These are phyloP conservation scores for Gambusia holbrooki DNA, from an alignment of 2,113 vertebrate species.

Conservation along the genomic window DNA sequence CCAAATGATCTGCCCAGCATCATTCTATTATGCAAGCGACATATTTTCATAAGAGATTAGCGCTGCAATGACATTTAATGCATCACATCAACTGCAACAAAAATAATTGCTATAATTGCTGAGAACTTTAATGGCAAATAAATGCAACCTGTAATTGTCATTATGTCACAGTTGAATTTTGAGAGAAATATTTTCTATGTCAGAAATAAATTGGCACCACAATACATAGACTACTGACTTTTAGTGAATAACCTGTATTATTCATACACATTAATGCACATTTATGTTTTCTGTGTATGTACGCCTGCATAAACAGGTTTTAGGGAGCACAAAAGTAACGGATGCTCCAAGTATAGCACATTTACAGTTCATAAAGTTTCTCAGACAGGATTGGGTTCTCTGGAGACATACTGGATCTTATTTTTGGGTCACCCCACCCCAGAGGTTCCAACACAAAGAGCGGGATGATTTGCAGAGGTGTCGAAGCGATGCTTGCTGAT, in stretches of 20 bases:
- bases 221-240: background rate
- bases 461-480: slow-evolving; percentile 36
- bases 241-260: background rate
- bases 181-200: background rate
- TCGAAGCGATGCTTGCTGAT: slow-evolving; percentile 31
- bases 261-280: background rate
- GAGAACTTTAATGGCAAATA: background rate
- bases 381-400: slow-evolving; percentile 20
- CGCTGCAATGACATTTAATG: background rate
- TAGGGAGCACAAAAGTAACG: background rate
- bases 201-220: background rate
- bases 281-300: background rate
- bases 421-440: slow-evolving; percentile 3
- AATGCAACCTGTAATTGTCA: background rate
- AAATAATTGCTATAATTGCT: background rate
- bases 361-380: slow-evolving; percentile 30
- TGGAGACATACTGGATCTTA: slow-evolving; percentile 13
- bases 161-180: background rate
- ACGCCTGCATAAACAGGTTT: background rate
- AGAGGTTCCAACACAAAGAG: slow-evolving; percentile 3
- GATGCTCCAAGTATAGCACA: slow-evolving; percentile 20
- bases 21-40: background rate
- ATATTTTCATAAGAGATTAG: background rate
- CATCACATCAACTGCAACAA: background rate
- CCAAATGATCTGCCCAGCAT: background rate